Percentiles rank a stretch among this genome's conserved stretches.
phyloP scores from a whole-genome alignment of 1,140 invertebrate species.

The Theocolax elegans region DNA sequence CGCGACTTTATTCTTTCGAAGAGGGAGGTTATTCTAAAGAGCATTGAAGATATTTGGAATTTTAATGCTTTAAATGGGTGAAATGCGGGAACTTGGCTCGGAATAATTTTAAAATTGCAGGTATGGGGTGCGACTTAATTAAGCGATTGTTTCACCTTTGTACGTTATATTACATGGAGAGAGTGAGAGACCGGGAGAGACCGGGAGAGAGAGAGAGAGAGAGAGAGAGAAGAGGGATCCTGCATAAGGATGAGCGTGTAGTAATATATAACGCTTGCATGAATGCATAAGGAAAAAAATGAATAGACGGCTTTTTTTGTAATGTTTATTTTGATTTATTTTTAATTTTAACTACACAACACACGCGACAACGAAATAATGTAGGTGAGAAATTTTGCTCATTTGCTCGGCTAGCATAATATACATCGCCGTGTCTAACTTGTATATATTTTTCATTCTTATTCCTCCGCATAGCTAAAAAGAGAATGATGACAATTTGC shows the following conservation, averaged over 20 bases:
- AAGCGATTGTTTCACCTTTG: constrained; percentile 9
- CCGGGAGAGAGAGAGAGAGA: no score
- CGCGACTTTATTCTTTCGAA: neutral
- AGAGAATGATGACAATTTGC: neutral
- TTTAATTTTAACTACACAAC: constrained; percentile 23
- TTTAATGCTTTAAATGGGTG: neutral
- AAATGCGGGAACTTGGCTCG: constrained; percentile 43
- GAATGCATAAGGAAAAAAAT: constrained; percentile 8
- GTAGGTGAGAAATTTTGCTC: neutral
- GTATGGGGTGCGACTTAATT: neutral
- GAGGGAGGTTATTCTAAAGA: neutral
- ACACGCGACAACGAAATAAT: constrained; percentile 3
- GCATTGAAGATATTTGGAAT: constrained; percentile 3
- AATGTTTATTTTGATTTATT: constrained; percentile 17
- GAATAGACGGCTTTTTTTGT: neutral
- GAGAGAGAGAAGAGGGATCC: constrained; percentile 1
- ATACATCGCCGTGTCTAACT: neutral
- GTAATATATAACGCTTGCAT: constrained; percentile 8
- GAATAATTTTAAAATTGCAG: neutral
- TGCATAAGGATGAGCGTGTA: constrained; percentile 15
- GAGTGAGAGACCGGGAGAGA: no score
- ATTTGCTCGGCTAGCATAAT: neutral
- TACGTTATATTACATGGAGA: no score
- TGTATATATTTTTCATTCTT: neutral
- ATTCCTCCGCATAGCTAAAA: neutral